A percentile compares a stretch with the other conserved stretches of the same genome.
Evolutionary conservation across 2,797 vertebrate genomes (phyloP).

Genomic region (Acanthiza pusilla): DNA sequence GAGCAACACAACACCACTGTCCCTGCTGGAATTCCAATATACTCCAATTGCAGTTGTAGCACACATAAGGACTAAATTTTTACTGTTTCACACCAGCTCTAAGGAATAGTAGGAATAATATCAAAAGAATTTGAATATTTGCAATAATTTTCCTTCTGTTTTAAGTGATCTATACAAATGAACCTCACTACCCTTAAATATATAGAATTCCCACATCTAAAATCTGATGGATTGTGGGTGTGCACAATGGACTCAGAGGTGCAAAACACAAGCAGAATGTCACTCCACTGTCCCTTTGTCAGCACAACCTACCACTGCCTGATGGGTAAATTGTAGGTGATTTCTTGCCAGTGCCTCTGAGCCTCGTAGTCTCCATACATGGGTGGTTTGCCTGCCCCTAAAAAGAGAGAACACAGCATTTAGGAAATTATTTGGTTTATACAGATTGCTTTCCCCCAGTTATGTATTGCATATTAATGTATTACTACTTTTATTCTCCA

Average conservation of each 20-base stretch:
- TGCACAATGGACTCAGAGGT: neutral
- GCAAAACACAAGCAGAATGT: neutral
- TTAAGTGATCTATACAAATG: neutral
- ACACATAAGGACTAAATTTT: fast-evolving
- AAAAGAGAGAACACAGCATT: neutral
- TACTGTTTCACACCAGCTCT: neutral
- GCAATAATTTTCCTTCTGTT: neutral
- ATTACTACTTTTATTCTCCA: neutral
- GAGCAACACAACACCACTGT: neutral
- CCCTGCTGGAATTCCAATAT: neutral
- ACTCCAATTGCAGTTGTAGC: neutral
- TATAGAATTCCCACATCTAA: neutral
- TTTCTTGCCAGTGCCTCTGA: slow-evolving; percentile 98
- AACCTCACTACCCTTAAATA: neutral
- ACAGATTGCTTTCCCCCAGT: neutral
- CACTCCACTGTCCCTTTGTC: neutral
- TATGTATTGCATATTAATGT: neutral
- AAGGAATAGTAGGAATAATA: neutral
- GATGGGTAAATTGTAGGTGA: slow-evolving; percentile 90
- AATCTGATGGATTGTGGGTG: neutral
- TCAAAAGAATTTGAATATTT: neutral
- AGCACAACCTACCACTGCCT: slow-evolving; percentile 83
- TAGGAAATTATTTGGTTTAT: neutral
- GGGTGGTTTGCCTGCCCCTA: slow-evolving; percentile 90
- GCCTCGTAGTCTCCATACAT: slow-evolving; percentile 99